Base-by-base conservation (phyloP, 2,797 vertebrate genomes). In the Pyrocephalus nanus region DNA sequence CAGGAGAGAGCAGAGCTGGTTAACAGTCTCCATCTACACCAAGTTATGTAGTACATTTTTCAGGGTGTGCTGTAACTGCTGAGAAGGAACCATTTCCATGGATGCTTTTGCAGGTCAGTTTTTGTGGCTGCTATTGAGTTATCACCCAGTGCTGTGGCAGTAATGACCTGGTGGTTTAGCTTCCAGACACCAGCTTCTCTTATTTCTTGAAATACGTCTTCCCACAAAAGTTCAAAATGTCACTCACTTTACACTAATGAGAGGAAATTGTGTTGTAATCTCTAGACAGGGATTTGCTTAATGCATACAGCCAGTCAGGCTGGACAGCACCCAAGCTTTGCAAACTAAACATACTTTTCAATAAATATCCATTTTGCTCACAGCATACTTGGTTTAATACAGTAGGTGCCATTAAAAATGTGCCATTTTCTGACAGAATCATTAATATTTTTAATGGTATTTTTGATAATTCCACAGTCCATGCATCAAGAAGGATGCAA, bases 211-310 rank as follows among this genome's bases (percentile, higher is more conserved):
- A 87, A 87, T 71, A 18, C 0, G 20, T 74, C 92, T 95, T 92
- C 74, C 75, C 77, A 50, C 77, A 51, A n/a, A 94, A 90, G 91
- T 95, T 96, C 80, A 74, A 25, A 81, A 91, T 91, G 93, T 89
- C 95, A 71, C 45, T 93, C 40, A 45, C 38, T 95, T 74, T 72
- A 58, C 92, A 47, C n/a, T 95, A 94, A 97, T 75, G 88, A 94
- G 86, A 72, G 77, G 84, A 96, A 94, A 92, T 85, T 61, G 61
- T 71, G n/a, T 76, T 83, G 83, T 89, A 88, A 92, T 93, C 64
- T 66, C 26, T 34, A 47, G 65, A 74, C 32, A 48, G 75, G 74
- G 74, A 74, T 91, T 95, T 94, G 50, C 65, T 92, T 91, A 77
- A 87, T 69, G 65, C 2, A 0, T 67, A 3, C 50, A 77, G 77